A percentile compares a stretch with the other conserved stretches of the same genome.
These are phyloP conservation scores for Dastarcus helophoroides DNA, from an alignment of 2,888 invertebrate species.

Conservation along the genomic window DNA sequence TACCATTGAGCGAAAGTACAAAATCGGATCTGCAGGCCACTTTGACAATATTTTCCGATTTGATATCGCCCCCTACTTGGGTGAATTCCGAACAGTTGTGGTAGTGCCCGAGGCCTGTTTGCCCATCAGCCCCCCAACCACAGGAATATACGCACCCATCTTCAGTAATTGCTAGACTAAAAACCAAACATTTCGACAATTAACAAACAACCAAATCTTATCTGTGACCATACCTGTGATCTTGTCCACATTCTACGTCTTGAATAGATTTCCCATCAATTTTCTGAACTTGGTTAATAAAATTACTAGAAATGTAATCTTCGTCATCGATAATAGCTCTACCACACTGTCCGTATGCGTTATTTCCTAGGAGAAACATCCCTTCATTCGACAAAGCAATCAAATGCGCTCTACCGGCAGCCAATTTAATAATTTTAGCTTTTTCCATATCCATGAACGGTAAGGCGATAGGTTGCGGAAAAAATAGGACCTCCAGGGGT, in stretches of 20 bases:
- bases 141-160: slow-evolving; percentile 75
- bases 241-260: slow-evolving; percentile 77
- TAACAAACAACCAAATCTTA: slow-evolving; percentile 3
- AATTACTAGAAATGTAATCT: slow-evolving; percentile 54
- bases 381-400: slow-evolving; percentile 71
- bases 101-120: slow-evolving; percentile 71
- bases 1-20: slow-evolving; percentile 78
- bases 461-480: slow-evolving; percentile 59
- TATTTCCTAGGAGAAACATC: slow-evolving; percentile 73
- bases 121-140: slow-evolving; percentile 93
- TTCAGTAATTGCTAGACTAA: slow-evolving; percentile 64
- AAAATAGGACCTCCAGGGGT: slow-evolving; percentile 55
- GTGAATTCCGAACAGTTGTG: slow-evolving; percentile 47
- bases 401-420: slow-evolving; percentile 83
- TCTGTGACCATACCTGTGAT: slow-evolving; percentile 55
- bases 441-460: slow-evolving; percentile 51
- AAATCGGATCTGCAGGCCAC: slow-evolving; percentile 74
- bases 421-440: slow-evolving; percentile 44
- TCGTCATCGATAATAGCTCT: slow-evolving; percentile 66
- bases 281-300: slow-evolving; percentile 52
- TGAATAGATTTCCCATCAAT: slow-evolving; percentile 51
- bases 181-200: slow-evolving; percentile 20
- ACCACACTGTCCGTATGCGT: slow-evolving; percentile 90
- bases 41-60: slow-evolving; percentile 68
- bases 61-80: slow-evolving; percentile 67